A percentile compares a stretch with the other conserved stretches of the same genome.
phyloP scores from a whole-genome alignment of 2,113 vertebrate species.

The Rhinolophus sinicus region DNA sequence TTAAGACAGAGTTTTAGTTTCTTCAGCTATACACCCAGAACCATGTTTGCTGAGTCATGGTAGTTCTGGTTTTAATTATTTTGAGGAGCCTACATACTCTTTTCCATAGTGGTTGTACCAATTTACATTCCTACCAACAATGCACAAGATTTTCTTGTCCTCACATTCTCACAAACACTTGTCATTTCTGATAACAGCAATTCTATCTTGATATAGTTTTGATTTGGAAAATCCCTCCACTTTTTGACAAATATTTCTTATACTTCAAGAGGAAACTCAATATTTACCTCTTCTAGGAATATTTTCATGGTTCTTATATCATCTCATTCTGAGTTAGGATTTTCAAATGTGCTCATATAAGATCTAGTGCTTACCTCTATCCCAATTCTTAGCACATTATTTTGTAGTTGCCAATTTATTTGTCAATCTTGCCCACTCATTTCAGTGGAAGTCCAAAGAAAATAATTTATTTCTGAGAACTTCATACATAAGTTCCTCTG shows the following conservation, averaged over 20 bases:
- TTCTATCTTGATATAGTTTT: neutral
- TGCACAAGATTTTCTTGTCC: neutral
- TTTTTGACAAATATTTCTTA: neutral
- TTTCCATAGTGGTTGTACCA: neutral
- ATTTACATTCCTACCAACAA: neutral
- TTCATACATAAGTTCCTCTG: neutral
- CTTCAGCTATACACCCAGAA: neutral
- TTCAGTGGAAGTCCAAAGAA: neutral
- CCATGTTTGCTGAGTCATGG: neutral
- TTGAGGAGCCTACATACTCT: neutral
- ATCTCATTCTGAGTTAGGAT: neutral
- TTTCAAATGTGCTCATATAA: neutral
- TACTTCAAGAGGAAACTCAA: neutral
- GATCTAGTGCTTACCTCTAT: neutral
- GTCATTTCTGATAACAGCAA: neutral
- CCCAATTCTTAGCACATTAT: neutral
- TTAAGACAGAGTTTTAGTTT: neutral
- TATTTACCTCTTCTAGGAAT: neutral
- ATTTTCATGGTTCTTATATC: neutral
- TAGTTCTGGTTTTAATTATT: neutral
- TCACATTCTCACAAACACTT: neutral
- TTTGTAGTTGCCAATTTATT: neutral
- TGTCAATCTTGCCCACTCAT: neutral
- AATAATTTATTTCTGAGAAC: neutral
- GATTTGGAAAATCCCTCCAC: neutral